Conservation (phyloP, 2,113 vertebrate species). For the Atrichornis clamosus region DNA sequence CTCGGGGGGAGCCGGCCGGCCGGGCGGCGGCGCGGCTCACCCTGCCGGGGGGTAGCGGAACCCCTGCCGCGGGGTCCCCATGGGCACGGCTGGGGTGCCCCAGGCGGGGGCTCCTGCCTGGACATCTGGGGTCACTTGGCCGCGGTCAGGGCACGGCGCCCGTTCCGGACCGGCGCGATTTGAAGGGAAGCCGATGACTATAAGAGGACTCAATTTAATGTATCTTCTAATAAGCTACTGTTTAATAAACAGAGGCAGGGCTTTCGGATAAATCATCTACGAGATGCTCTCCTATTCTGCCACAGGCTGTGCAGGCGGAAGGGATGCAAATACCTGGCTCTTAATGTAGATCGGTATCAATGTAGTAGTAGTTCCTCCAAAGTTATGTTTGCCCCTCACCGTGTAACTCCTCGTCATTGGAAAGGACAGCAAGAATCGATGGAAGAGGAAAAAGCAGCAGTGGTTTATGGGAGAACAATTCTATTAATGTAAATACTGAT, state of each 20-base stretch:
- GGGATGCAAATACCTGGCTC: not conserved
- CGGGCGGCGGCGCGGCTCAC: not conserved
- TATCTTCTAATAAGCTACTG: not conserved
- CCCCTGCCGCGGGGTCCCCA: not conserved
- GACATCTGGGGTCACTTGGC: not conserved
- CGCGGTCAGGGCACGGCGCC: not conserved
- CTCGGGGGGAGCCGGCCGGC: no score
- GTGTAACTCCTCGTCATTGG: not conserved
- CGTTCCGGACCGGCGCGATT: fast-evolving
- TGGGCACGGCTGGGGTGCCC: not conserved
- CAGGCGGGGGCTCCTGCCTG: not conserved
- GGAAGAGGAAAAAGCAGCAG: not conserved
- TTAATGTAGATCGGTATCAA: not conserved
- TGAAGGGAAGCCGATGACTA: not conserved
- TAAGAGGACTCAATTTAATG: not conserved
- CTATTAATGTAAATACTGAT: not conserved
- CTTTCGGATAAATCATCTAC: not conserved
- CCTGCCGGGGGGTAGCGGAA: not conserved
- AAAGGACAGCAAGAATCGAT: not conserved
- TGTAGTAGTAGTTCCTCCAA: not conserved
- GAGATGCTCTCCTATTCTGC: not conserved
- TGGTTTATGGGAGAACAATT: not conserved
- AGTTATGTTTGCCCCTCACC: conserved; percentile 14
- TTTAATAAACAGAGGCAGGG: not conserved
- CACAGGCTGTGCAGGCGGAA: not conserved